phyloP scores from a whole-genome alignment of 1,140 invertebrate species.

The Drosophila willistoni region DNA sequence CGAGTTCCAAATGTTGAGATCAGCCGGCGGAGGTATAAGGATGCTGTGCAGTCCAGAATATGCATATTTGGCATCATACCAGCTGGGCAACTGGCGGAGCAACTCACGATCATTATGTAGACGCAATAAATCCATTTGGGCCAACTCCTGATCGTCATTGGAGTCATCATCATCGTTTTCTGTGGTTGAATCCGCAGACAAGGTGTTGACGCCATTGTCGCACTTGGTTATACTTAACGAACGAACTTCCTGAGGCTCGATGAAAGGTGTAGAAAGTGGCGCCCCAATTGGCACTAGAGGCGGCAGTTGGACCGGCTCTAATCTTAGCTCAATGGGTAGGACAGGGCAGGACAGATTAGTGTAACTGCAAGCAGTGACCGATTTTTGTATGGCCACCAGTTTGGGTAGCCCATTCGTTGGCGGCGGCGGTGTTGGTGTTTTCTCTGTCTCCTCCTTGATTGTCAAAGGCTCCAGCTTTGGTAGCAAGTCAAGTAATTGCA shows the following conservation, averaged over 20 bases:
- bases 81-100: constrained; percentile 68
- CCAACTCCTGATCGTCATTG: constrained; percentile 43
- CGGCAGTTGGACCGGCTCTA: constrained; percentile 60
- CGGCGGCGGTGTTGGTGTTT: constrained; percentile 39
- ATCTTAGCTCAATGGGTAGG: constrained; percentile 50
- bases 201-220: constrained; percentile 44
- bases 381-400: constrained; percentile 67
- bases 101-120: constrained; percentile 58
- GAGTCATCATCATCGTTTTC: constrained; percentile 36
- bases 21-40: constrained; percentile 84
- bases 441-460: constrained; percentile 44
- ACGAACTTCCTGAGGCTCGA: constrained; percentile 46
- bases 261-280: constrained; percentile 63
- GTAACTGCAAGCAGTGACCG: constrained; percentile 17
- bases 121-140: constrained; percentile 73
- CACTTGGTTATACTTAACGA: constrained; percentile 51
- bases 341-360: constrained; percentile 25
- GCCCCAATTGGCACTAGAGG: constrained; percentile 69
- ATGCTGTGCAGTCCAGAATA: constrained; percentile 87
- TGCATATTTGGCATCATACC: constrained; percentile 84
- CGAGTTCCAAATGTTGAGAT: constrained; percentile 81
- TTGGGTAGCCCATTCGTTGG: constrained; percentile 57
- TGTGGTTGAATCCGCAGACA: constrained; percentile 54
- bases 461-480: constrained; percentile 57
- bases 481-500: constrained; percentile 41